Conservation (phyloP, 2,113 vertebrate species). For the Vimba vimba region DNA sequence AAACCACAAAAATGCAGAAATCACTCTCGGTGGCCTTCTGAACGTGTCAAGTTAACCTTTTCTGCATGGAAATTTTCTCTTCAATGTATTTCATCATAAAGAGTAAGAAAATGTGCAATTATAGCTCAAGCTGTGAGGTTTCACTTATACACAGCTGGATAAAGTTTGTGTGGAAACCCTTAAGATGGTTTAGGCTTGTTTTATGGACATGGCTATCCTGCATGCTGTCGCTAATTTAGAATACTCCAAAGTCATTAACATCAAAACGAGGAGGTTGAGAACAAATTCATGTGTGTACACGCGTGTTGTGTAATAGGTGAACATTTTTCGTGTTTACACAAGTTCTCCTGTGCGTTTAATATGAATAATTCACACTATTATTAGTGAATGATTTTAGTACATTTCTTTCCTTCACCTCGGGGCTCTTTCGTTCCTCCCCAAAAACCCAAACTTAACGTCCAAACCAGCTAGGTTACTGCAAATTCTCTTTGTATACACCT, state of each 20-base stretch:
- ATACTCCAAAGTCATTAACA: constrained; percentile 4
- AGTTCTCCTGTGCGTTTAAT: not conserved
- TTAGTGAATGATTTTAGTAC: not conserved
- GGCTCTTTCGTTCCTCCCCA: too few species aligned
- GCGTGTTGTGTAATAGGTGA: not conserved
- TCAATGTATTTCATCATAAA: not conserved
- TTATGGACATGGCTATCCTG: not conserved
- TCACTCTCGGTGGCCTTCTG: not conserved
- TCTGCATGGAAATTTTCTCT: not conserved
- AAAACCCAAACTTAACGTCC: too few species aligned
- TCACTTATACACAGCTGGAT: not conserved
- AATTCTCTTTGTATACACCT: too few species aligned
- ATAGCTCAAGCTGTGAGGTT: not conserved
- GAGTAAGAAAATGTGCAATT: not conserved
- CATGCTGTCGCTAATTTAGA: not conserved
- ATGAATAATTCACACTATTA: not conserved
- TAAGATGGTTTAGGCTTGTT: not conserved
- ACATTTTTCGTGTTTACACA: not conserved
- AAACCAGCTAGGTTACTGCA: too few species aligned
- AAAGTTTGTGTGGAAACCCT: not conserved
- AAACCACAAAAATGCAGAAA: not conserved
- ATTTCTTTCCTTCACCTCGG: too few species aligned
- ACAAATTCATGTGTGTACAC: not conserved
- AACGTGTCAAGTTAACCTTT: not conserved
- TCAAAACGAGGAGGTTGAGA: not conserved